Evolutionary conservation across 2,113 vertebrate species (phyloP).

Genomic region (Dasyornis broadbenti): DNA sequence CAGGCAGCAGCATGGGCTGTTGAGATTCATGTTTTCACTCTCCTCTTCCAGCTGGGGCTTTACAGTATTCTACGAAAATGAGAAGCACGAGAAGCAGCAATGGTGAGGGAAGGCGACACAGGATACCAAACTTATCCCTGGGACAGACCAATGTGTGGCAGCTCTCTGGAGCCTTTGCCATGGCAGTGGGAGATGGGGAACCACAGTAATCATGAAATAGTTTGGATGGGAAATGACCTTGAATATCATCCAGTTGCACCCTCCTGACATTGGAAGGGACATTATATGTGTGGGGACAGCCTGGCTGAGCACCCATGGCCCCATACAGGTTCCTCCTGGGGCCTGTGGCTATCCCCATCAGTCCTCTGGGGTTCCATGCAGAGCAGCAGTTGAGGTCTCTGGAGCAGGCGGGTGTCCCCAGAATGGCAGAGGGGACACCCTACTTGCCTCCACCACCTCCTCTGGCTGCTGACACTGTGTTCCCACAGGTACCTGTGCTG

Average conservation of each 20-base stretch:
- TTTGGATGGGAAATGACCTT: not conserved
- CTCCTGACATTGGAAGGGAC: not conserved
- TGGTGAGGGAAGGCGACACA: slow-evolving; percentile 74
- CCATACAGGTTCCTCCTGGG: not conserved
- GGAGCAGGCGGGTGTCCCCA: not conserved
- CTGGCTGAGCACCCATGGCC: not conserved
- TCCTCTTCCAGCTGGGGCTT: slow-evolving; percentile 84
- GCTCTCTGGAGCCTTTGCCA: not conserved
- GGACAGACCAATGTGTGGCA: not conserved
- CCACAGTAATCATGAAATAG: not conserved
- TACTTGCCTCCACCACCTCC: not conserved
- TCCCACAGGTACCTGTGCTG: slow-evolving; percentile 89
- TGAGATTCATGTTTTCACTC: not conserved
- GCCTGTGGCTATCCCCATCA: not conserved
- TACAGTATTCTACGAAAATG: slow-evolving; percentile 84
- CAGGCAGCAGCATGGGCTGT: rapidly evolving
- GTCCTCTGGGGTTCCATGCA: not conserved
- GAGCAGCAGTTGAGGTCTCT: not conserved
- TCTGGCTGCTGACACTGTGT: not conserved
- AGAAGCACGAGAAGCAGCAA: slow-evolving; percentile 90
- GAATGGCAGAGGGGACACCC: not conserved
- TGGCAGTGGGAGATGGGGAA: not conserved
- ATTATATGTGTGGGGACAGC: not conserved
- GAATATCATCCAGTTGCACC: not conserved
- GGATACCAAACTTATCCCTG: not conserved